phyloP scores from a whole-genome alignment of 53 echinoderm and acorn worm species.

The Luidia sarsii region DNA sequence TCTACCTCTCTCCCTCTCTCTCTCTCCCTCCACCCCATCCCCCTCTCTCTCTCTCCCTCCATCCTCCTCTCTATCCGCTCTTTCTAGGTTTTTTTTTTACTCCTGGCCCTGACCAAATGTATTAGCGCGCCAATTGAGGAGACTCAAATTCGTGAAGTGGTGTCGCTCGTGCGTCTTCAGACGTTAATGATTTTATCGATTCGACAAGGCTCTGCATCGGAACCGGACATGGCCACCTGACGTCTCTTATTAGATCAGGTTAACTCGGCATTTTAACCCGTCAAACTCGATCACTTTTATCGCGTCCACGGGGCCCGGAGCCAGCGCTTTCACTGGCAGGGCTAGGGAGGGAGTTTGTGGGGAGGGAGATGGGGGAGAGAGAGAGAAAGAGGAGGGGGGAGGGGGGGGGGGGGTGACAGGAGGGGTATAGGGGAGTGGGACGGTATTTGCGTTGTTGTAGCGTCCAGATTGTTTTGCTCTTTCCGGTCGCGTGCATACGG shows the following conservation, averaged over 20 bases:
- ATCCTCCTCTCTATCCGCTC: no score
- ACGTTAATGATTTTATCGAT: conserved; percentile 58
- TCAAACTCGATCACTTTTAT: conserved; percentile 26
- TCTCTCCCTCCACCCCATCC: no score
- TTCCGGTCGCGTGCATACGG: conserved; percentile 49
- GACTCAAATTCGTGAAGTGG: conserved; percentile 18
- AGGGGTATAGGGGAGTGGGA: not conserved
- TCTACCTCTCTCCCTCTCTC: no score
- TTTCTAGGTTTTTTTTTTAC: no score
- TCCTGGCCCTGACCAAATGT: conserved; percentile 38
- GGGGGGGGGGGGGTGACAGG: not conserved
- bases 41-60: no score
- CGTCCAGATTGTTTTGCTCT: conserved; percentile 19
- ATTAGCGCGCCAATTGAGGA: conserved; percentile 35
- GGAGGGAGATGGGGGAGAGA: no score
- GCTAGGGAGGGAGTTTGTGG: not conserved
- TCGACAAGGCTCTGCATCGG: conserved; percentile 30
- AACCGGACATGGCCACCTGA: conserved; percentile 57
- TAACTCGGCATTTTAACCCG: conserved; percentile 55
- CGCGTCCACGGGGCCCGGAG: not conserved
- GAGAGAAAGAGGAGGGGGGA: no score
- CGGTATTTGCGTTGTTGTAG: conserved; percentile 44
- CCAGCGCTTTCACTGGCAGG: conserved; percentile 8
- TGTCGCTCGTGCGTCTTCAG: conserved; percentile 39
- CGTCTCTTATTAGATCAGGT: conserved; percentile 53